These are phyloP conservation scores for Prolemur simus DNA, from an alignment of 2,113 vertebrate species.

Conservation along the genomic window DNA sequence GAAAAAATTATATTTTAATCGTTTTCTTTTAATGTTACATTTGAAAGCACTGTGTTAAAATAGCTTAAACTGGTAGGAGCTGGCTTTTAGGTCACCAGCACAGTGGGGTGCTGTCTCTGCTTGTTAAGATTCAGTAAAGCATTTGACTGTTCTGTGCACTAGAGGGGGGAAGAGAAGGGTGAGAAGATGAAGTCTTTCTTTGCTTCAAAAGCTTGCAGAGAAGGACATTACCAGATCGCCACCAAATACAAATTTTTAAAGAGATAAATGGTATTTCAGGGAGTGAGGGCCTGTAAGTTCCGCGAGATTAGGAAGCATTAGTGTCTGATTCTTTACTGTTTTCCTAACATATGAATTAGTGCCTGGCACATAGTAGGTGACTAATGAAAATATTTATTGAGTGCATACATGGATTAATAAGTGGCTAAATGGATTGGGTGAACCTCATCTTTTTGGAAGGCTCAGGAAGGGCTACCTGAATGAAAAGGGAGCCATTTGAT, in stretches of 20 bases:
- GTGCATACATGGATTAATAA: background rate
- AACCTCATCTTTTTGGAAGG: background rate
- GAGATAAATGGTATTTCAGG: background rate
- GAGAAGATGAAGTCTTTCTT: background rate
- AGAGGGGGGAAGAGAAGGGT: accelerated
- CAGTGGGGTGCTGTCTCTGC: background rate
- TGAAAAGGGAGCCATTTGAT: background rate
- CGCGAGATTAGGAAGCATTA: accelerated
- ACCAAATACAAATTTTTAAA: background rate
- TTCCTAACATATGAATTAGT: background rate
- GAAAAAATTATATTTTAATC: slow-evolving; percentile 37
- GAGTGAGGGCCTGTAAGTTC: background rate
- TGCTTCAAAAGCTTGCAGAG: background rate
- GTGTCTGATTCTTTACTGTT: background rate
- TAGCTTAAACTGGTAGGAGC: background rate
- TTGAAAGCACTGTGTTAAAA: background rate
- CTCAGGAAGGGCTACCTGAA: background rate
- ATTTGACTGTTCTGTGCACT: background rate
- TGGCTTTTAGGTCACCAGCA: background rate
- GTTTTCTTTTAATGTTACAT: background rate
- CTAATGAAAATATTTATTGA: background rate
- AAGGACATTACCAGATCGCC: background rate
- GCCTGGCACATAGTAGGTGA: background rate
- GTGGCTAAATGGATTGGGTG: too few relatives aligned
- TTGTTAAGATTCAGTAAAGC: background rate